Percentiles rank a stretch among this genome's conserved stretches.
These are phyloP conservation scores for Rhineura floridana DNA, from an alignment of 2,113 vertebrate genomes.

Conservation along the genomic window DNA sequence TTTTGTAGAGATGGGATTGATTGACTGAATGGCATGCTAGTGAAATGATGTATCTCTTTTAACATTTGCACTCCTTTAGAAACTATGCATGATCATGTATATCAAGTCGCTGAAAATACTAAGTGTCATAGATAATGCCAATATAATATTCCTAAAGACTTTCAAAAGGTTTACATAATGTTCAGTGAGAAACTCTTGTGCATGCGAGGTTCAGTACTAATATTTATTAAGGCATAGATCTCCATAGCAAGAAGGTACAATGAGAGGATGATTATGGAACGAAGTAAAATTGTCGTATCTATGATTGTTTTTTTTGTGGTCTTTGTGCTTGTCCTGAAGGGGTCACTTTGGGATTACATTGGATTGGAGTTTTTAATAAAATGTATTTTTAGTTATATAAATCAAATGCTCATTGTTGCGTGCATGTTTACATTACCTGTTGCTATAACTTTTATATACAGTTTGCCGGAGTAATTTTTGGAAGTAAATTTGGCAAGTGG, in stretches of 20 bases:
- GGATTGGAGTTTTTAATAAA: conserved; percentile 38
- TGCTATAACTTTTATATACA: conserved; percentile 39
- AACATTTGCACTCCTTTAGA: conserved; percentile 38
- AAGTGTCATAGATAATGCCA: conserved; percentile 41
- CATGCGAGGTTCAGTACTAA: conserved; percentile 19
- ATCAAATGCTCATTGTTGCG: conserved; percentile 13
- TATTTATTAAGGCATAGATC: conserved; percentile 11
- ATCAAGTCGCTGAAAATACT: conserved; percentile 40
- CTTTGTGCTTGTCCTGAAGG: conserved; percentile 7
- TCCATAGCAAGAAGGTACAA: conserved; percentile 10
- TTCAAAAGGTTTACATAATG: not conserved
- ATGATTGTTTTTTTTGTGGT: not conserved
- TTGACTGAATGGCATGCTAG: conserved; percentile 21
- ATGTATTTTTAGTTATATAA: conserved; percentile 39
- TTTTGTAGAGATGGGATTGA: conserved; percentile 23
- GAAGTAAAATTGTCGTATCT: conserved; percentile 33
- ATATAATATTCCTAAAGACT: conserved; percentile 39
- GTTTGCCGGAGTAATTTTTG: not conserved
- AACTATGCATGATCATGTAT: conserved; percentile 54
- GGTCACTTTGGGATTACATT: not conserved
- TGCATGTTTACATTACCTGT: conserved; percentile 34
- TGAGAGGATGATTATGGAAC: conserved; percentile 41
- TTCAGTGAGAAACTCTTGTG: conserved; percentile 19
- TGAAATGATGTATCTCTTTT: conserved; percentile 47
- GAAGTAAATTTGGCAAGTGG: conserved; percentile 15